Percentiles rank a stretch among this genome's conserved stretches.
Evolutionary conservation across 2,888 invertebrate species (phyloP).

Genomic region (Epistrophella euchroma): DNA sequence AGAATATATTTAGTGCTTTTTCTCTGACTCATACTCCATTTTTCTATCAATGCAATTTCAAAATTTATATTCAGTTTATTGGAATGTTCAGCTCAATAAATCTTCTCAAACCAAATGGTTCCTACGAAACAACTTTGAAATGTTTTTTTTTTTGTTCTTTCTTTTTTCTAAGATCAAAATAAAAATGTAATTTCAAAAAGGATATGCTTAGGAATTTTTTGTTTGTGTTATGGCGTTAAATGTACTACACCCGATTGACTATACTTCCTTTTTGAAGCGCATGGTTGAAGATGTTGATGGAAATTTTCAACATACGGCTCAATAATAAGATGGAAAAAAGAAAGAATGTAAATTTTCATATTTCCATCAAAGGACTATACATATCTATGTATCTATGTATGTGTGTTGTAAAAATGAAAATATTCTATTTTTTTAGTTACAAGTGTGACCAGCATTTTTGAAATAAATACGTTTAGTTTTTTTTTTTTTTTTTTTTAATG

Average conservation of each 20-base stretch:
- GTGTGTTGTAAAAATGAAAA: not conserved
- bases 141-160: not conserved
- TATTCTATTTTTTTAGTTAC: not conserved
- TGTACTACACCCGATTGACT: conserved; percentile 23
- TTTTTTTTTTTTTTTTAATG: too few species aligned
- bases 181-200: conserved; percentile 19
- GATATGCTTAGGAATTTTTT: not conserved
- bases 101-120: conserved; percentile 6
- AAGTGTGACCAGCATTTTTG: not conserved
- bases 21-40: not conserved
- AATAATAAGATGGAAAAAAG: not conserved
- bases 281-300: conserved; percentile 19
- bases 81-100: conserved; percentile 29
- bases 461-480: too few species aligned
- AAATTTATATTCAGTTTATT: conserved; percentile 34
- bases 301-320: conserved; percentile 10
- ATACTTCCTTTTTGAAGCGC: conserved; percentile 12
- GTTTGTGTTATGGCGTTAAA: not conserved
- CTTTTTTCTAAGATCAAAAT: not conserved
- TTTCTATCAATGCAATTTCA: conserved; percentile 10
- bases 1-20: not conserved
- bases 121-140: conserved; percentile 8
- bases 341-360: not conserved
- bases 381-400: not conserved
- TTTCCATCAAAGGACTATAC: not conserved